Evolutionary conservation across 1,140 invertebrate genomes (phyloP).

Genomic region (Drosophila pectinifera): DNA sequence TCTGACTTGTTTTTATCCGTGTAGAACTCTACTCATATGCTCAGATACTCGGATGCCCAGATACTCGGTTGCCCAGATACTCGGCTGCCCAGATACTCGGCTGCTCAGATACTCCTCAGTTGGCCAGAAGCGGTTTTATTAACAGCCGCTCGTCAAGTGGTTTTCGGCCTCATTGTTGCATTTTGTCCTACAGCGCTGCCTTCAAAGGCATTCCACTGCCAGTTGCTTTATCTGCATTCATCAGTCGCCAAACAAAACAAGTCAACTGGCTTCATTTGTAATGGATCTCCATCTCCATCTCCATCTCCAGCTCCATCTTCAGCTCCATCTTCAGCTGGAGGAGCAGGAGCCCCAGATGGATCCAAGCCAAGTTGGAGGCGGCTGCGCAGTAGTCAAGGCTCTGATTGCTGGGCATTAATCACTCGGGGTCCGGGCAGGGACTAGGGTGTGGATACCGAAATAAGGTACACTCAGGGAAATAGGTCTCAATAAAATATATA

Average conservation of each 20-base stretch:
- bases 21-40: background rate
- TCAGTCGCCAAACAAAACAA: conserved; percentile 75
- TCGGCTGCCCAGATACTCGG: background rate
- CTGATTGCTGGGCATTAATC: conserved; percentile 71
- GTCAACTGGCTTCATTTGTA: conserved; percentile 69
- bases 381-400: conserved; percentile 70
- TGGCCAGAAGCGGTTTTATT: conserved; percentile 56
- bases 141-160: conserved; percentile 70
- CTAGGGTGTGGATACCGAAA: conserved; percentile 22
- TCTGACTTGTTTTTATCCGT: background rate
- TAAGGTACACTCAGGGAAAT: conserved; percentile 9
- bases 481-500: too few species aligned
- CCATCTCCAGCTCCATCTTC: too few species aligned
- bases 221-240: conserved; percentile 76
- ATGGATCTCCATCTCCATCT: conserved; percentile 44
- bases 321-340: background rate
- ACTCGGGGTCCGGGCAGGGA: conserved; percentile 15
- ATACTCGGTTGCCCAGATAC: background rate
- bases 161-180: conserved; percentile 66
- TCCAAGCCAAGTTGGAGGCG: conserved; percentile 57
- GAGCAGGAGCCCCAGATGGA: conserved; percentile 5
- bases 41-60: background rate
- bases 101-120: background rate
- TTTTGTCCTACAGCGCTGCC: conserved; percentile 72
- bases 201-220: conserved; percentile 71